These are phyloP conservation scores for Anodontia alba DNA, from an alignment of 2,888 invertebrate genomes.

Conservation along the genomic window DNA sequence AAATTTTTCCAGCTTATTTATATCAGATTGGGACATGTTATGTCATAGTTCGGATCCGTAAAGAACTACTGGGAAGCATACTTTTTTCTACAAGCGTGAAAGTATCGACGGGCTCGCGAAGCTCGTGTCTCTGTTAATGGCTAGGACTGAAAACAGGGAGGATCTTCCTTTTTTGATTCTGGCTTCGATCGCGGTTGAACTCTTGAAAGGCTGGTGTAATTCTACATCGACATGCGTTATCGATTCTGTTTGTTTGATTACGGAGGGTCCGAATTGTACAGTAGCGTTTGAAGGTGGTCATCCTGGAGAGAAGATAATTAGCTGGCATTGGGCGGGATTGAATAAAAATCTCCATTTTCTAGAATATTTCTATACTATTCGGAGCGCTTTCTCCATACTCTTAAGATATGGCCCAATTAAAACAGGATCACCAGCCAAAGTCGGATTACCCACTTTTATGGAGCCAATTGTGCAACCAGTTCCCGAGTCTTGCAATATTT, in stretches of 20 bases:
- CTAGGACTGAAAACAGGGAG: slow-evolving; percentile 10
- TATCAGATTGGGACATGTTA: neutral
- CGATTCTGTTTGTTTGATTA: neutral
- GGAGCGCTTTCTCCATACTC: neutral
- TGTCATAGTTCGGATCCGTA: slow-evolving; percentile 12
- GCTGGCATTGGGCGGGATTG: slow-evolving; percentile 10
- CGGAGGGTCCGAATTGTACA: neutral
- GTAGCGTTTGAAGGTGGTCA: neutral
- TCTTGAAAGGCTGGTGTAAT: slow-evolving; percentile 8
- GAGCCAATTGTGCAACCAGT: slow-evolving; percentile 10
- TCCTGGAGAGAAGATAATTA: neutral
- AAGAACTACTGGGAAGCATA: neutral
- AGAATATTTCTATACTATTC: slow-evolving; percentile 10
- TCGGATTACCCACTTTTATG: slow-evolving; percentile 22
- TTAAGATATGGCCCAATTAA: neutral
- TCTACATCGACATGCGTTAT: slow-evolving; percentile 21
- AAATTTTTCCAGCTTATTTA: neutral
- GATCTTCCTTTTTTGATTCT: neutral
- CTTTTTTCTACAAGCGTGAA: neutral
- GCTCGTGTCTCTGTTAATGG: neutral
- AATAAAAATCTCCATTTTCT: slow-evolving; percentile 23
- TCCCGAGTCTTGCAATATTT: neutral
- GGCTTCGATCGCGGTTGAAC: neutral
- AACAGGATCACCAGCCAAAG: slow-evolving; percentile 24
- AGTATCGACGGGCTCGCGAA: neutral